Evolutionary conservation across 2,888 invertebrate species (phyloP).

Genomic region (Drosophila dives): DNA sequence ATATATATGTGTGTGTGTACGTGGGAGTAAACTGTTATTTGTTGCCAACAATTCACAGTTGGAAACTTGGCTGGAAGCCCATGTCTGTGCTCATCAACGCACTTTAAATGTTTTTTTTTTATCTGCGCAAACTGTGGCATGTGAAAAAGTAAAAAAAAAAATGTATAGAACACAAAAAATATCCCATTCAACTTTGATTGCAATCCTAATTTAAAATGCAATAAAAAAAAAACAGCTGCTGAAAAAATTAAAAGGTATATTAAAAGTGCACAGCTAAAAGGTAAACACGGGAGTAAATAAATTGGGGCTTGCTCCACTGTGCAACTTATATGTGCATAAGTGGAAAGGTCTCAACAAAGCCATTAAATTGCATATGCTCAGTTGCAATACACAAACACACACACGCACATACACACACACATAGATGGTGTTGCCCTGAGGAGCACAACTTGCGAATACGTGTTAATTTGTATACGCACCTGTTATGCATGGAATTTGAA

Average conservation of each 20-base stretch:
- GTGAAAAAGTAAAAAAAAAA: not conserved
- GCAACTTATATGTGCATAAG: slow-evolving; percentile 10
- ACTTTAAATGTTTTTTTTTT: slow-evolving; percentile 10
- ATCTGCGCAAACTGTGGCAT: not conserved
- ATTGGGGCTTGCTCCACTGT: slow-evolving; percentile 9
- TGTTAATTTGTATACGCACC: slow-evolving; percentile 48
- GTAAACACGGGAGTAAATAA: not conserved
- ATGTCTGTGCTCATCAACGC: slow-evolving; percentile 9
- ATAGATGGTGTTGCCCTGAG: not conserved
- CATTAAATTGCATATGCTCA: slow-evolving; percentile 24
- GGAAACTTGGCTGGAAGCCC: slow-evolving; percentile 15
- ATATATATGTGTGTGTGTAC: not conserved
- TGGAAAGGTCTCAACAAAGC: slow-evolving; percentile 28
- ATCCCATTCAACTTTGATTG: not conserved
- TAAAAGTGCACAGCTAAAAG: not conserved
- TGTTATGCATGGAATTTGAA: slow-evolving; percentile 29
- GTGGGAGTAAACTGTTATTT: slow-evolving; percentile 14
- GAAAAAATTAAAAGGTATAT: not conserved
- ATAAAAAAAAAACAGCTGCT: not conserved
- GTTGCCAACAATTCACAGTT: slow-evolving; percentile 25
- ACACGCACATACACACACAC: slow-evolving; percentile 4
- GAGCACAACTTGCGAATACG: slow-evolving; percentile 40
- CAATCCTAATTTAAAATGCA: not conserved
- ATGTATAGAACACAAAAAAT: not conserved
- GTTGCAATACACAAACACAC: slow-evolving; percentile 17